Base-by-base conservation (phyloP, 2,113 vertebrate genomes). In the Corydoras maculifer region DNA sequence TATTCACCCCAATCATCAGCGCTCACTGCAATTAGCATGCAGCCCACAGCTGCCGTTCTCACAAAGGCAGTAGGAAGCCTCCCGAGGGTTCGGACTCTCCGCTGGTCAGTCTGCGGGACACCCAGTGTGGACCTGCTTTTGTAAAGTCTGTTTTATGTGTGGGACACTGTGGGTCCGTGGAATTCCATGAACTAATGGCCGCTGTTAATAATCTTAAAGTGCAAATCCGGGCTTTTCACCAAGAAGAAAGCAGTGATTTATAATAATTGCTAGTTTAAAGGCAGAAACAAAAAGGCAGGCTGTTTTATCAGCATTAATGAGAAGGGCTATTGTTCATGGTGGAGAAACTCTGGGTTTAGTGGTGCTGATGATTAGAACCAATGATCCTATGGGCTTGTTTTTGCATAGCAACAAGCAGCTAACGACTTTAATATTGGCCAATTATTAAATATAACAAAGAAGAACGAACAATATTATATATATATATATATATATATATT, bases 1-100 rank as follows among this genome's bases (percentile, higher is more conserved):
- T 59, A 75, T 65, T 75, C 70, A 75, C 53, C 66, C 65, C 50
- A 58, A 72, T 72, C 68, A 67, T 65, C 73, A 55, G 69, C 29
- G 69, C 64, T 68, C 48, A 32, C 11, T 54, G 58, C 68, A 72
- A 73, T 77, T 75, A 77, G 75, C 55, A 53, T 72, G 18, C 58
- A 32, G 66, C 62, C 74, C 62, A 58, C 35, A 73, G 4, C 15
- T 10, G 58, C 53, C 53, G 58, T 57, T 51, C 58, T 57, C 18
- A 48, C 68, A 8, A 48, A 65, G 48, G 65, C 69, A 65, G 62
- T 57, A 62, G 58, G 29, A 60, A 57, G 51, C 58, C 69, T 69
- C 65, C 61, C 29, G 62, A 62, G 75, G 48, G 68, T 75, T 61
- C 8, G 54, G n/a, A 29, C 57, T 32, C 29, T 69, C 74, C 65